Evolutionary conservation across 2,888 invertebrate species (phyloP).

Genomic region (Zonitis immaculata): DNA sequence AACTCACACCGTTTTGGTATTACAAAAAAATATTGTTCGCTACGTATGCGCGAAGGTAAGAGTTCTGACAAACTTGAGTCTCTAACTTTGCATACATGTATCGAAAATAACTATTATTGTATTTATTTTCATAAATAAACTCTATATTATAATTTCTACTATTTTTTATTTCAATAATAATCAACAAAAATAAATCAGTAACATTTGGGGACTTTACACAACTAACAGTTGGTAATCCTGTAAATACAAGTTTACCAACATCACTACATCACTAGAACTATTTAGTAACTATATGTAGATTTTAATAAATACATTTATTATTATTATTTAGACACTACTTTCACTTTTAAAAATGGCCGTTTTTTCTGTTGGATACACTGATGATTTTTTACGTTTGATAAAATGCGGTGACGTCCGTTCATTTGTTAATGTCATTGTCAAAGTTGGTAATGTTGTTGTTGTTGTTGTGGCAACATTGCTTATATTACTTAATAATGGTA

Average conservation of each 20-base stretch:
- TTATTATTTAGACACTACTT: constrained; percentile 50
- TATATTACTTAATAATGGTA: constrained; percentile 55
- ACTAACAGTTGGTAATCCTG: not conserved
- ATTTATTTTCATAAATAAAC: not conserved
- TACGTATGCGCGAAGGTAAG: too few species aligned
- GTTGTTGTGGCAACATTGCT: constrained; percentile 38
- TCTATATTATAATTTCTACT: not conserved
- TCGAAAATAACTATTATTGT: too few species aligned
- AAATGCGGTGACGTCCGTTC: constrained; percentile 52
- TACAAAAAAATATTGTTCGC: too few species aligned
- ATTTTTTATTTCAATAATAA: not conserved
- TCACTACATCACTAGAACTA: too few species aligned
- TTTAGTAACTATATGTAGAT: too few species aligned
- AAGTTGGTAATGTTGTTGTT: too few species aligned
- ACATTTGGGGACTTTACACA: not conserved
- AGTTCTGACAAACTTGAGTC: too few species aligned
- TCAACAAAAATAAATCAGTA: not conserved
- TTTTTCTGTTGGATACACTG: constrained; percentile 55
- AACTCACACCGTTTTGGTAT: too few species aligned
- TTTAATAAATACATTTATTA: too few species aligned
- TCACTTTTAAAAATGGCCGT: constrained; percentile 47
- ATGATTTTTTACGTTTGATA: constrained; percentile 56
- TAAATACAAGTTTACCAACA: not conserved
- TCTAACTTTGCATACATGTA: too few species aligned
- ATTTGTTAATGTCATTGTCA: too few species aligned